Evolutionary conservation across 2,797 vertebrate species (phyloP).

Genomic region (Gorsachius magnificus): DNA sequence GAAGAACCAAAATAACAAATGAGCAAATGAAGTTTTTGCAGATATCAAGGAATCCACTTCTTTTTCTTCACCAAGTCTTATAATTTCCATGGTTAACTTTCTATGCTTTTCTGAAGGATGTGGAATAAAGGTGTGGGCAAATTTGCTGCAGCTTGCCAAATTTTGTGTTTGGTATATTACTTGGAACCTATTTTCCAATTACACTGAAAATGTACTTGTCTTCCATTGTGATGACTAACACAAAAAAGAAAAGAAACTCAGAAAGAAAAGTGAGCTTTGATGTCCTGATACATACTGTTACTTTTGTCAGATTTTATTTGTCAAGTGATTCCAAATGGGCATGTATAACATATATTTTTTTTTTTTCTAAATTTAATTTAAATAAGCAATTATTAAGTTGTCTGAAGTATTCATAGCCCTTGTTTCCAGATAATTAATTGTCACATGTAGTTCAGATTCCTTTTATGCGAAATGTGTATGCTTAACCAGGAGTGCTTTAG

Average conservation of each 20-base stretch:
- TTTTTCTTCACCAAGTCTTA: background rate
- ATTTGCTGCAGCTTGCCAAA: background rate
- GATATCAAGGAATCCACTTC: background rate
- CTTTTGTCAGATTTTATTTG: background rate
- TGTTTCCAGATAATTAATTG: slow-evolving; percentile 42
- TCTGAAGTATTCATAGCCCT: background rate
- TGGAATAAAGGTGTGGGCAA: background rate
- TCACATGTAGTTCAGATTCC: background rate
- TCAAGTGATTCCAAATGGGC: background rate
- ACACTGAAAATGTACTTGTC: background rate
- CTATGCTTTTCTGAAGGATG: background rate
- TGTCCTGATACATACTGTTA: background rate
- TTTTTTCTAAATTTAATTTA: background rate
- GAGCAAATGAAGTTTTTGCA: background rate
- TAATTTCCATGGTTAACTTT: background rate
- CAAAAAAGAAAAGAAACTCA: background rate
- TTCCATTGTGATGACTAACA: background rate
- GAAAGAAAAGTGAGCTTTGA: background rate
- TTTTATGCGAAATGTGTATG: background rate
- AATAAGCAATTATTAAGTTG: background rate
- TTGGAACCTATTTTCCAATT: background rate
- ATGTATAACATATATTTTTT: background rate
- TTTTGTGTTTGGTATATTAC: background rate
- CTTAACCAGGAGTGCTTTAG: background rate
- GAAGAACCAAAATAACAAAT: background rate